Evolutionary conservation across 1,140 invertebrate species (phyloP), one percentile per base, ranked within the genome.

Genomic region (Heliconius himera): DNA sequence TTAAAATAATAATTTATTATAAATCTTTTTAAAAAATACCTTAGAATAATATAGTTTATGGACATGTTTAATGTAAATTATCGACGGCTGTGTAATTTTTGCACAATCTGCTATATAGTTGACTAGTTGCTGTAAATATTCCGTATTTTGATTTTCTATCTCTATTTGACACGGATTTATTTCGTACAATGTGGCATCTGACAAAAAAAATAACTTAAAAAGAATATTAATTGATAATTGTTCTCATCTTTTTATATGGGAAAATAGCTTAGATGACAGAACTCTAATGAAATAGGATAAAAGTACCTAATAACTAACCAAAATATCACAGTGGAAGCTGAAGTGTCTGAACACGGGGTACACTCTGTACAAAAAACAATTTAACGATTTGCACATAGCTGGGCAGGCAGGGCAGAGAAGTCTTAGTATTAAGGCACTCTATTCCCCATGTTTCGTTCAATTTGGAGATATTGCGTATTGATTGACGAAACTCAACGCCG

Each of bases 181-280:
- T 38, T 82, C 81, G 49, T 82, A 82, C 26, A 82, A 70, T n/a
- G 77, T 41, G 20, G 78, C 75, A 36, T 82, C 81, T 82, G 51
- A 51, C 46, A 38, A n/a, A 8, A 33, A 6, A 76, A 46, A 18
- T 51, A 74, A 22, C 8, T 56, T 56, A n/a, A 22, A 56, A 56
- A 22, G n/a, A 3, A 56, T 22, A 56, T 56, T 56, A 20, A n/a
- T 8, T n/a, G 18, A 56, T 5, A n/a, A 56, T 18, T 54, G 5
- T n/a, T 54, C 18, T 54, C 33, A 8, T 36, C 33, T 36, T 36
- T 36, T 36, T 36, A 8, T 54, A 54, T 18, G 16, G 16, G 51
- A 6, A 18, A 54, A 13, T 9, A 13, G 13, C 11, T 9, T 46
- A 46, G 41, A 46, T 9, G 13, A 46, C 1, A 13, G 13, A 13